phyloP scores from a whole-genome alignment of 2,888 invertebrate genomes.

The Dexiosoma caninum region DNA sequence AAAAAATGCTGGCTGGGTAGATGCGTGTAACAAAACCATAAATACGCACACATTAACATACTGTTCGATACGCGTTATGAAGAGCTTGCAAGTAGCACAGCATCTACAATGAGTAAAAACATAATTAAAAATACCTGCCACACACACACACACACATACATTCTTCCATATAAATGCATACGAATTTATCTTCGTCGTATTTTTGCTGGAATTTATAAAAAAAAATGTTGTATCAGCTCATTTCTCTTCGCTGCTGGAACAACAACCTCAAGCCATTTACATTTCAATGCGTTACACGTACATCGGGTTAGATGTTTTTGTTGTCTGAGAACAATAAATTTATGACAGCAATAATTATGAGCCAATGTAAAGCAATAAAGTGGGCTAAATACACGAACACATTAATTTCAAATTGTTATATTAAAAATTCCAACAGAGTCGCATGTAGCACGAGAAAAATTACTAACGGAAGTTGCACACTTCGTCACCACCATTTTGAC shows the following conservation, averaged over 20 bases:
- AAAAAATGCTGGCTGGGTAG: too few relatives aligned
- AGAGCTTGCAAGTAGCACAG: not conserved
- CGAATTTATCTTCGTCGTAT: not conserved
- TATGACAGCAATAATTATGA: conserved; percentile 38
- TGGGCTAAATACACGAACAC: conserved; percentile 19
- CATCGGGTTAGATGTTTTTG: not conserved
- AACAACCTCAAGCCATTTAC: conserved; percentile 18
- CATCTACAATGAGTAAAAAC: conserved; percentile 8
- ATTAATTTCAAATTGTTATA: not conserved
- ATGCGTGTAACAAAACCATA: not conserved
- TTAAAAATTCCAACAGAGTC: conserved; percentile 11
- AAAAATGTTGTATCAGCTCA: not conserved
- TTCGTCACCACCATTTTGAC: conserved; percentile 31
- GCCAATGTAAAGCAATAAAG: conserved; percentile 32
- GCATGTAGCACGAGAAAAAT: not conserved
- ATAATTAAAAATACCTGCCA: conserved; percentile 37
- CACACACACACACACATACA: not conserved
- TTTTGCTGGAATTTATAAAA: not conserved
- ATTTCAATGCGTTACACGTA: conserved; percentile 37
- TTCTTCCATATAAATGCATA: not conserved
- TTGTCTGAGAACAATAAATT: not conserved
- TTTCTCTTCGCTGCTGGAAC: not conserved
- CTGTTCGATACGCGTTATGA: not conserved
- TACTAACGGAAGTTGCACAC: conserved; percentile 32
- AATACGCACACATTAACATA: not conserved